These are phyloP conservation scores for Dorcus hopei DNA, from an alignment of 2,888 invertebrate species.

Conservation along the genomic window DNA sequence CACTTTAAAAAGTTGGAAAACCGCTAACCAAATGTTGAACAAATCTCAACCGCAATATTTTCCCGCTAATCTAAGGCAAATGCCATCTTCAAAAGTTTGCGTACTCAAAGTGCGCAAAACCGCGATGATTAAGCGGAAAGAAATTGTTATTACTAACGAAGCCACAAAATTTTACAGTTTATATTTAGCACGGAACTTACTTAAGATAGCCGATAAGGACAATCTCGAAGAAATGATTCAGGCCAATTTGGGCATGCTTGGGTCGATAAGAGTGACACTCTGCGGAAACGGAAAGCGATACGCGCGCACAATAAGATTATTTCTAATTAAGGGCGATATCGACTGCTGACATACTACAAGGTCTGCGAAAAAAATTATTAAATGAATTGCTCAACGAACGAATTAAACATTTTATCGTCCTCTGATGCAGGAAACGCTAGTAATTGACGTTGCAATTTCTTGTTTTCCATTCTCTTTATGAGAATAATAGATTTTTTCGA, in stretches of 20 bases:
- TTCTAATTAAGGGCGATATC: slow-evolving; percentile 8
- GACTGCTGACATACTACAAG: too few species aligned
- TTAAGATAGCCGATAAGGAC: slow-evolving; percentile 22
- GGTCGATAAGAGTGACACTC: slow-evolving; percentile 30
- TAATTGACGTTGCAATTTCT: slow-evolving; percentile 12
- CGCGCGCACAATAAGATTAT: slow-evolving; percentile 6
- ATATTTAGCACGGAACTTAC: background rate
- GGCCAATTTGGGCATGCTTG: slow-evolving; percentile 20
- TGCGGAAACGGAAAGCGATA: slow-evolving; percentile 37
- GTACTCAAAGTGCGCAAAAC: too few species aligned
- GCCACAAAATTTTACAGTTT: too few species aligned
- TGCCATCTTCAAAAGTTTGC: too few species aligned
- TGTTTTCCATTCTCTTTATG: slow-evolving; percentile 9
- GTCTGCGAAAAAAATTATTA: too few species aligned
- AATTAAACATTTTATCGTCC: background rate
- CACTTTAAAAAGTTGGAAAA: too few species aligned
- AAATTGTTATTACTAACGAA: too few species aligned
- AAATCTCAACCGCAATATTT: too few species aligned
- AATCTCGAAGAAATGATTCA: slow-evolving; percentile 28
- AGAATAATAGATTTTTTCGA: slow-evolving; percentile 8
- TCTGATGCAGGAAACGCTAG: slow-evolving; percentile 7
- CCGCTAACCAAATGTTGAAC: too few species aligned
- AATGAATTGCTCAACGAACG: too few species aligned
- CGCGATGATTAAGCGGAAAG: too few species aligned
- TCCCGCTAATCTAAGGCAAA: too few species aligned